A percentile compares a stretch with the other conserved stretches of the same genome.
phyloP scores from a whole-genome alignment of 2,888 invertebrate species.

The Melieria omissa region DNA sequence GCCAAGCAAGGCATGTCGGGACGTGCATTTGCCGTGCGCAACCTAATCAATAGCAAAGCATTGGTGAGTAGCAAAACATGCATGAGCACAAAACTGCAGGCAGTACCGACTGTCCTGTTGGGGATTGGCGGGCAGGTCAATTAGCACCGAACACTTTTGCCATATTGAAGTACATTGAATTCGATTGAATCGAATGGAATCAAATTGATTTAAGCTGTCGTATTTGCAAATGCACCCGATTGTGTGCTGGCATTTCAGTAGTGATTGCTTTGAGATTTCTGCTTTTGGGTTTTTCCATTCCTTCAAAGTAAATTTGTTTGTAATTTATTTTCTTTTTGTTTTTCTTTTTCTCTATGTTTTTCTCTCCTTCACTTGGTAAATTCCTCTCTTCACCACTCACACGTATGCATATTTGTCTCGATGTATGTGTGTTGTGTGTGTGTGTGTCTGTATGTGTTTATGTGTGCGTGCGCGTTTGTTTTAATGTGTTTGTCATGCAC shows the following conservation, averaged over 20 bases:
- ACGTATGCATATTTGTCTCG: too few relatives aligned
- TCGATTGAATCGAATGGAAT: too few relatives aligned
- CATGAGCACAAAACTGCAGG: neutral
- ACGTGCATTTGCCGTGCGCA: constrained; percentile 76
- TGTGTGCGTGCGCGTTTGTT: constrained; percentile 16
- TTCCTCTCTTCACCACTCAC: too few relatives aligned
- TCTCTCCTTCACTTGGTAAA: neutral
- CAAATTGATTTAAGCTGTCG: too few relatives aligned
- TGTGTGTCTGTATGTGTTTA: constrained; percentile 14
- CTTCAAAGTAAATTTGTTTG: constrained; percentile 2
- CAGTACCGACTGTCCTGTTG: too few relatives aligned
- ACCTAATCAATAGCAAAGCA: constrained; percentile 78
- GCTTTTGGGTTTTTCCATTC: neutral
- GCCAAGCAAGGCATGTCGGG: constrained; percentile 73
- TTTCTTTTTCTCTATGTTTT: constrained; percentile 24
- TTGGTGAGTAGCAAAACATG: constrained; percentile 69
- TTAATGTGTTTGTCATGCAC: constrained; percentile 28
- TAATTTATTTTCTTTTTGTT: constrained; percentile 14
- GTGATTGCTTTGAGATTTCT: neutral
- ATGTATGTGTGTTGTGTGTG: constrained; percentile 17
- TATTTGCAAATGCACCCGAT: too few relatives aligned
- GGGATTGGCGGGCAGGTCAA: too few relatives aligned
- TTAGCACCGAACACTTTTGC: too few relatives aligned
- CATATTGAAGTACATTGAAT: too few relatives aligned
- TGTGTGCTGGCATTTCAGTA: too few relatives aligned